phyloP scores from a whole-genome alignment of 92 coral and sea anemone species.

The Porites divaricata region DNA sequence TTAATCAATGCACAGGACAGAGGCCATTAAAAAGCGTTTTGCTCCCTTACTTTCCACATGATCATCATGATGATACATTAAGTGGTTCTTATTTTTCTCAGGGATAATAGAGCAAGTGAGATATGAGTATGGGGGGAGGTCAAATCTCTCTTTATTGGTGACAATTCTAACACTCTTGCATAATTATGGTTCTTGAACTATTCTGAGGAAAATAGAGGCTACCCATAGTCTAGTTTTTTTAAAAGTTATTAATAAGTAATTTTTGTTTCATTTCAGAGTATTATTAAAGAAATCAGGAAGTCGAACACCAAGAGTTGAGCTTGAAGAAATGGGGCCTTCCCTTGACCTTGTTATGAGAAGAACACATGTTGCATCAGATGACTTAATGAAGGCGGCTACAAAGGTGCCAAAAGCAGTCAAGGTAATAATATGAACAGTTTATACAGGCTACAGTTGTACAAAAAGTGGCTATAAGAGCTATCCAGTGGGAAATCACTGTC shows the following conservation, averaged over 20 bases:
- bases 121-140: too few relatives aligned
- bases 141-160: too few relatives aligned
- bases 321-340: slow-evolving; percentile 97
- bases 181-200: too few relatives aligned
- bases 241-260: neutral
- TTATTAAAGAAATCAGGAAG: slow-evolving; percentile 92
- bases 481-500: too few relatives aligned
- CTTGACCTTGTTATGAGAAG: slow-evolving; percentile 85
- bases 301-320: slow-evolving; percentile 91
- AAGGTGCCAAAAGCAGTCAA: slow-evolving; percentile 86
- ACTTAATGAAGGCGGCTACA: slow-evolving; percentile 88
- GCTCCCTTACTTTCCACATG: too few relatives aligned
- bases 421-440: slow-evolving; percentile 42
- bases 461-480: neutral
- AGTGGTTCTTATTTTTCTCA: too few relatives aligned
- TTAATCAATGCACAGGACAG: too few relatives aligned
- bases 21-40: too few relatives aligned
- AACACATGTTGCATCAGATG: slow-evolving; percentile 93
- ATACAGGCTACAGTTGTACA: neutral
- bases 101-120: too few relatives aligned
- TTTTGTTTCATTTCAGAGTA: slow-evolving; percentile 54
- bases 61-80: too few relatives aligned
- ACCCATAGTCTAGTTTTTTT: neutral
- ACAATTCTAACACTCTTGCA: too few relatives aligned
- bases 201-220: too few relatives aligned